phyloP scores from a whole-genome alignment of 2,113 vertebrate species.

The Leucopsar rothschildi region DNA sequence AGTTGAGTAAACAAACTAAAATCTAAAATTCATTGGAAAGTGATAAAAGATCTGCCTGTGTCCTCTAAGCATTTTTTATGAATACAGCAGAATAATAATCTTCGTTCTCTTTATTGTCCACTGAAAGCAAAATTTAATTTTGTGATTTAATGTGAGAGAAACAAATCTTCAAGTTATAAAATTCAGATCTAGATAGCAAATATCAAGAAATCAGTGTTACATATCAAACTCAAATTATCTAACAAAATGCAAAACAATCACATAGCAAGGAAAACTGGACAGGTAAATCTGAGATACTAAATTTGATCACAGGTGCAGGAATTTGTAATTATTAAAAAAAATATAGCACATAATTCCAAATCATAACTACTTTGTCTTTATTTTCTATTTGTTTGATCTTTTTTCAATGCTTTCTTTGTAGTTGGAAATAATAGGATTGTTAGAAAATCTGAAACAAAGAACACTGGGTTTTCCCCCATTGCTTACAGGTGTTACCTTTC shows the following conservation, averaged over 20 bases:
- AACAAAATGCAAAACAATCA: background rate
- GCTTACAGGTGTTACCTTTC: background rate
- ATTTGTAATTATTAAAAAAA: background rate
- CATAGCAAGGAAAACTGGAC: background rate
- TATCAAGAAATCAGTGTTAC: background rate
- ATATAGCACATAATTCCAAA: background rate
- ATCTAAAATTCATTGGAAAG: background rate
- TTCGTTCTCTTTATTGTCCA: background rate
- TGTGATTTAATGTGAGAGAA: background rate
- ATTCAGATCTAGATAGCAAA: background rate
- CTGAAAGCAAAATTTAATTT: background rate
- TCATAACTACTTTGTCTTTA: background rate
- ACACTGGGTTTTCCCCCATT: fast-evolving
- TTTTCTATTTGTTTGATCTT: background rate
- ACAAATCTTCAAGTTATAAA: background rate
- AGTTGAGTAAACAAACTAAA: background rate
- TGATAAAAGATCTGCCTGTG: background rate
- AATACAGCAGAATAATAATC: background rate
- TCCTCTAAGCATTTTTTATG: background rate
- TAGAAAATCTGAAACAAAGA: background rate
- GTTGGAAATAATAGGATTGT: background rate
- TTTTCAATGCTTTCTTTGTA: background rate
- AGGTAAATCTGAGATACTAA: background rate
- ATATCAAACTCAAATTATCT: background rate
- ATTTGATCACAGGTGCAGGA: background rate